Base-by-base conservation (phyloP, 2,888 invertebrate species). In the Polylopha cassiicola region DNA sequence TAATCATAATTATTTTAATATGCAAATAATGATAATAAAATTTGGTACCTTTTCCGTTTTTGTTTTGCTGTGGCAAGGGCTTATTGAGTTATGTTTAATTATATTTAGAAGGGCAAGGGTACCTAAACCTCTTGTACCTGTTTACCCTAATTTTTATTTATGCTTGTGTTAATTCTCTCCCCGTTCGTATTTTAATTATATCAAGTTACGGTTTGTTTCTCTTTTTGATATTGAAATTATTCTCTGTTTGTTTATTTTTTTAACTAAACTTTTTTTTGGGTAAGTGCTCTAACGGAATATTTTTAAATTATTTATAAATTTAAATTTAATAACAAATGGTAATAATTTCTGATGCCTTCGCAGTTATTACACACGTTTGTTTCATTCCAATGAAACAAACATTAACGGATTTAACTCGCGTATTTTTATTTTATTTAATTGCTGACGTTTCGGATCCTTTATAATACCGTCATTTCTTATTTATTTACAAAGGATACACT, bases 1-100 rank as follows among this genome's bases (percentile, higher is more conserved):
- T 61, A 59, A 73, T 77, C 72, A 77, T 81, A 81, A 82, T 84
- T 78, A 84, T 85, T 84, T 81, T 81, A 78, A 80, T 82, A 84
- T 85, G 84, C 78, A 79, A 85, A 85, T 85, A 84, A 82, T 77
- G 70, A 78, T 84, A 84, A 84, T 84, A 80, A 84, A 81, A 84
- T 84, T 76, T 72, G 65, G 68, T 65, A 59, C 69, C 70, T 72
- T 71, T 67, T 63, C 63, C 63, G 56, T 64, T 74, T 79, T 77
- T 78, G 77, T 77, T 78, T 79, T 75, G 70, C 73, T 66, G 69
- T 57, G 65, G 60, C 64, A 47, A 52, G 55, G 56, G 73, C 63
- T 80, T 82, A 82, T 82, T 81, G 76, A 72, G 82, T 82, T 81
- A 77, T 76, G 64, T 69, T 68, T 74, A 76, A 79, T 79, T 74